Evolutionary conservation across 1,140 invertebrate species (phyloP).

Genomic region (Geopemphigus sp.): DNA sequence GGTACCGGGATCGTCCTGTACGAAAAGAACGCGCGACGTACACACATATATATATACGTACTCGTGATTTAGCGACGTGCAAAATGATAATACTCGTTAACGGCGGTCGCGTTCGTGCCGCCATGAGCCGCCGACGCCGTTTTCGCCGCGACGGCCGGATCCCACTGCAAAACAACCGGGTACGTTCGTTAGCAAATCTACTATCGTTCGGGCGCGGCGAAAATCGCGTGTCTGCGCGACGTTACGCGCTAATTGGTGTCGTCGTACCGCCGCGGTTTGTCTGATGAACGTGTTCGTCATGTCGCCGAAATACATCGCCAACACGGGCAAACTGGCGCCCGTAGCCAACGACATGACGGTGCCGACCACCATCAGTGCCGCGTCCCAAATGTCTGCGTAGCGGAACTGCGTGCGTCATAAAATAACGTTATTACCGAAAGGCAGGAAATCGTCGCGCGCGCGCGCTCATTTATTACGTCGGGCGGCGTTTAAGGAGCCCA

Average conservation of each 20-base stretch:
- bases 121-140: too few relatives aligned
- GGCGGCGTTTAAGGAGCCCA: too few relatives aligned
- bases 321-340: slow-evolving; percentile 65
- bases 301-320: slow-evolving; percentile 68
- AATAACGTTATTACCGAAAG: too few relatives aligned
- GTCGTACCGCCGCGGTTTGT: slow-evolving; percentile 17
- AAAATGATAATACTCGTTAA: neutral
- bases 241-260: too few relatives aligned
- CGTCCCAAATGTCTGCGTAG: slow-evolving; percentile 62
- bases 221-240: too few relatives aligned
- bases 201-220: too few relatives aligned
- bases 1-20: neutral
- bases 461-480: too few relatives aligned
- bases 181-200: too few relatives aligned
- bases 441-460: too few relatives aligned
- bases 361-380: slow-evolving; percentile 62
- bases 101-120: too few relatives aligned
- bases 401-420: slow-evolving; percentile 59
- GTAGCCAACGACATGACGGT: slow-evolving; percentile 61
- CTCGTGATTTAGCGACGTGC: neutral
- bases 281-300: slow-evolving; percentile 57
- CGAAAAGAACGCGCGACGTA: neutral
- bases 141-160: neutral
- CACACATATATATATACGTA: too few relatives aligned
- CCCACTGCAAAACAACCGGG: too few relatives aligned